phyloP scores from a whole-genome alignment of 2,113 vertebrate genomes.

The Acanthisitta chloris region DNA sequence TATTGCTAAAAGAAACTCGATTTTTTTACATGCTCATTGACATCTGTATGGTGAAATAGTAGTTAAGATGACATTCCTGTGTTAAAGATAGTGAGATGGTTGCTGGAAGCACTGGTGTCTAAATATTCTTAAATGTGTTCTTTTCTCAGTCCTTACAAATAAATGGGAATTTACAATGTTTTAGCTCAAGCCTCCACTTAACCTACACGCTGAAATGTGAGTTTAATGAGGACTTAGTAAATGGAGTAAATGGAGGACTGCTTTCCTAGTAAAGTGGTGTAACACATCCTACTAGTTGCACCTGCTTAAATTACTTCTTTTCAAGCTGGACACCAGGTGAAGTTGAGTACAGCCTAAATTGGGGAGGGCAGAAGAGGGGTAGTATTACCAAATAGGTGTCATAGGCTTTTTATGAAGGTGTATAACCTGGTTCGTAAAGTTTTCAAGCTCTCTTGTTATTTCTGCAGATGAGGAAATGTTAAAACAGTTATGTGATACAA shows the following conservation, averaged over 20 bases:
- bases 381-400: not conserved
- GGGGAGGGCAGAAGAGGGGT: rapidly evolving
- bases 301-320: not conserved
- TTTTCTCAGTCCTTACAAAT: not conserved
- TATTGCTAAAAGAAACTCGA: not conserved
- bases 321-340: not conserved
- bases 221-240: not conserved
- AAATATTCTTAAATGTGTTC: not conserved
- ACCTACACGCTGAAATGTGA: not conserved
- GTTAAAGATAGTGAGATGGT: not conserved
- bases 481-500: not conserved
- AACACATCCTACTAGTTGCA: not conserved
- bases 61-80: not conserved
- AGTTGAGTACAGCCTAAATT: not conserved
- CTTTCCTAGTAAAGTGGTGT: not conserved
- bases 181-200: not conserved
- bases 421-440: not conserved
- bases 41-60: not conserved
- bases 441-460: not conserved
- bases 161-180: not conserved
- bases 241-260: not conserved
- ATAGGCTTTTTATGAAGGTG: not conserved
- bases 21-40: not conserved
- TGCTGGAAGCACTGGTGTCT: not conserved
- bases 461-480: not conserved